Evolutionary conservation across 2,113 vertebrate species (phyloP).

Genomic region (Solenodon paradoxus): DNA sequence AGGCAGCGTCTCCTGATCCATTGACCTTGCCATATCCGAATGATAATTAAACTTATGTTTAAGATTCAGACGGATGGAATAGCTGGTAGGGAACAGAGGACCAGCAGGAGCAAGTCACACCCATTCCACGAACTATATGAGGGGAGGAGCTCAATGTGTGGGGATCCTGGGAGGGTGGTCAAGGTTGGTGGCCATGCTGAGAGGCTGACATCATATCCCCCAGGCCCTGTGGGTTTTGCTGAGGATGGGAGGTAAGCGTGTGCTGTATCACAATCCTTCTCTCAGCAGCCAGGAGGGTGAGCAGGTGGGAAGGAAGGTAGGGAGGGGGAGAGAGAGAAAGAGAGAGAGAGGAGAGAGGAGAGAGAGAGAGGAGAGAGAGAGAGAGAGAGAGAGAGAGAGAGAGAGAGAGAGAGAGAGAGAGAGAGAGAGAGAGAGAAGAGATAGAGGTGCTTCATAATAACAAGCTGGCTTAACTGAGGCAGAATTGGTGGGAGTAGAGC

Average conservation of each 20-base stretch:
- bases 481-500: neutral
- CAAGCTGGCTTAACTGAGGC: neutral
- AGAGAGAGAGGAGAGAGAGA: too few species aligned
- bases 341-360: too few species aligned
- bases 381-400: too few species aligned
- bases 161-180: fast-evolving
- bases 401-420: neutral
- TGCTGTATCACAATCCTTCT: neutral
- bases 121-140: neutral
- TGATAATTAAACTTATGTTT: neutral
- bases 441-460: too few species aligned
- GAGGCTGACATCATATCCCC: neutral
- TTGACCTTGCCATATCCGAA: neutral
- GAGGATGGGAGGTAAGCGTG: neutral
- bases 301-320: too few species aligned
- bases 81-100: too few species aligned
- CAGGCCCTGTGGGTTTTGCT: neutral
- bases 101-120: neutral
- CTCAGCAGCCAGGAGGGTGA: neutral
- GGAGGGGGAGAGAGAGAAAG: too few species aligned
- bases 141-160: fast-evolving
- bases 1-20: neutral
- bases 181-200: neutral
- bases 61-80: neutral
- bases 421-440: neutral